Evolutionary conservation across 2,888 invertebrate species (phyloP).

Genomic region (Platerodrilus igneus): DNA sequence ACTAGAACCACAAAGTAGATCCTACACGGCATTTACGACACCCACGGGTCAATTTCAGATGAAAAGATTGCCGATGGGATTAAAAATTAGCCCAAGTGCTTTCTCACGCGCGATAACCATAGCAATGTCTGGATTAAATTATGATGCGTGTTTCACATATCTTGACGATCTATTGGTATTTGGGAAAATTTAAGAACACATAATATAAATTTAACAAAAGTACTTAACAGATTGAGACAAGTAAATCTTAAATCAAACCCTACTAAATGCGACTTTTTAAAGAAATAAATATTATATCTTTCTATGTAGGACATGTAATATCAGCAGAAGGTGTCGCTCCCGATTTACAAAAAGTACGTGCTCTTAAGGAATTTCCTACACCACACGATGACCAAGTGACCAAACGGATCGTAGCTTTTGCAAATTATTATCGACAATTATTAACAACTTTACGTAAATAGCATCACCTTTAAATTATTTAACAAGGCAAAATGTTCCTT

Average conservation of each 20-base stretch:
- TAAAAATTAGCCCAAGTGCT: conserved; percentile 30
- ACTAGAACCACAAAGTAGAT: too few species aligned
- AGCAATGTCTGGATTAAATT: conserved; percentile 29
- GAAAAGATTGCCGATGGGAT: conserved; percentile 29
- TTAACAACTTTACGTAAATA: too few species aligned
- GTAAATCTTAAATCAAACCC: conserved; percentile 30
- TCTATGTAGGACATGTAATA: conserved; percentile 20
- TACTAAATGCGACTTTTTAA: conserved; percentile 26
- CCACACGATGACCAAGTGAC: too few species aligned
- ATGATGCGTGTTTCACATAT: conserved; percentile 25
- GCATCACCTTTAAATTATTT: too few species aligned
- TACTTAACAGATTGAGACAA: conserved; percentile 18
- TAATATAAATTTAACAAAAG: conserved; percentile 26
- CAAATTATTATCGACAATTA: too few species aligned
- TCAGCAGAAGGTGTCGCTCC: too few species aligned
- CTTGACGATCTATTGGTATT: conserved; percentile 27
- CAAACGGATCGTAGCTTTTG: too few species aligned
- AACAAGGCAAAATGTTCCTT: too few species aligned
- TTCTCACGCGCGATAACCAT: conserved; percentile 32
- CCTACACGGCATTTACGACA: too few species aligned
- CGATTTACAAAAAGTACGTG: too few species aligned
- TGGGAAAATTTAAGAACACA: conserved; percentile 25
- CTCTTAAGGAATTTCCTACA: too few species aligned
- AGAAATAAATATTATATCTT: conserved; percentile 23
- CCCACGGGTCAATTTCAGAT: conserved; percentile 33